Conservation (phyloP, 2,797 vertebrate species). For the Nyctibius grandis region DNA sequence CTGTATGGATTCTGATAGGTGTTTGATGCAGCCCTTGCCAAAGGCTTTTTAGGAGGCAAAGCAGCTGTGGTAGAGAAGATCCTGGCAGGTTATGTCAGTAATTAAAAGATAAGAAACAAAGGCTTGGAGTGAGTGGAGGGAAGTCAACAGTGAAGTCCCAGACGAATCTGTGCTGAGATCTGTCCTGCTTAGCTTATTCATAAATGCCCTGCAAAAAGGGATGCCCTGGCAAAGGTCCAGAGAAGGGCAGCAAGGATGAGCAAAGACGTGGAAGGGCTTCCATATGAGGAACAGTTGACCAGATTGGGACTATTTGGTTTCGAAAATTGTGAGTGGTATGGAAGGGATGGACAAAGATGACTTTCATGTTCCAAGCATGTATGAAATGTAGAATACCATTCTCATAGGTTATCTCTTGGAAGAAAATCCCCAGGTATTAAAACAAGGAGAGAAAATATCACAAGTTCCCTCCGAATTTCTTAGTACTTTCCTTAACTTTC, state of each 20-base stretch:
- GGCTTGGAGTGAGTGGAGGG: neutral
- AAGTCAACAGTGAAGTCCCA: neutral
- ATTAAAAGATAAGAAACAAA: neutral
- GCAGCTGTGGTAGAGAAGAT: neutral
- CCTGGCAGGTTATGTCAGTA: neutral
- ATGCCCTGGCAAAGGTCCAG: neutral
- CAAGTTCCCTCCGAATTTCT: neutral
- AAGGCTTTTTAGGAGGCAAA: neutral
- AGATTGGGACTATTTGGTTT: neutral
- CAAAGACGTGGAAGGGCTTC: neutral
- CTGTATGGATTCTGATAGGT: neutral
- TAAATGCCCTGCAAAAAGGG: neutral
- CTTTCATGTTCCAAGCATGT: neutral
- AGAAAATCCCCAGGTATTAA: neutral
- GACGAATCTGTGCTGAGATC: neutral
- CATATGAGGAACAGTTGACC: neutral
- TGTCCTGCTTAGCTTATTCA: neutral
- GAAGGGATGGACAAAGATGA: neutral
- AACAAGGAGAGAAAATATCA: neutral
- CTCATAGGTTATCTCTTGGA: neutral
- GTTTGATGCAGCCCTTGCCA: neutral
- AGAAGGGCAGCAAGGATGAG: neutral
- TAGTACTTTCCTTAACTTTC: neutral
- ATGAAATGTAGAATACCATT: neutral
- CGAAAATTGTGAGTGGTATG: neutral